Conservation (phyloP, 2,888 invertebrate species). For the Hololepta plana region DNA sequence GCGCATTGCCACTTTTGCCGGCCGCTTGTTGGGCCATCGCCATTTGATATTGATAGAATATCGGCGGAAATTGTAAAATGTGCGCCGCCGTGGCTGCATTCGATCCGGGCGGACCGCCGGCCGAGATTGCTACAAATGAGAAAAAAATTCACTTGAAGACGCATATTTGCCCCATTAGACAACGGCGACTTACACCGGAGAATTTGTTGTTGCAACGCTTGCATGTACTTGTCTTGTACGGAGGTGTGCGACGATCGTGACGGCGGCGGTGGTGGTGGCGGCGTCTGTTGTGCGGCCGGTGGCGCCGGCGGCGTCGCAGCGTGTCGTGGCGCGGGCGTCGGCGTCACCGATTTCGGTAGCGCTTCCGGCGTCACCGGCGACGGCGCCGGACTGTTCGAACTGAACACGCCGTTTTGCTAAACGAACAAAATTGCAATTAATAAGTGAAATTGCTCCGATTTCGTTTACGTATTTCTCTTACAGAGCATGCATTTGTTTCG, state of each 20-base stretch:
- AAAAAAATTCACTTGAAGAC: slow-evolving; percentile 2
- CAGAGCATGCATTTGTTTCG: too few species aligned
- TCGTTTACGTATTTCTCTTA: too few species aligned
- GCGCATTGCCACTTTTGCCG: slow-evolving; percentile 28
- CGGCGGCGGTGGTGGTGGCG: slow-evolving; percentile 20
- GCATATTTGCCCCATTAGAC: too few species aligned
- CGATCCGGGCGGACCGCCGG: slow-evolving; percentile 45
- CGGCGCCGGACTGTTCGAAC: slow-evolving; percentile 30
- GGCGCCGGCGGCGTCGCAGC: slow-evolving; percentile 34
- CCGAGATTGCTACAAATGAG: slow-evolving; percentile 29
- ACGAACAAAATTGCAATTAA: slow-evolving; percentile 7
- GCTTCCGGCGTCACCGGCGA: slow-evolving; percentile 35
- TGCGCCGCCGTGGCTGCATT: slow-evolving; percentile 66
- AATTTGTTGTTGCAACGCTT: slow-evolving; percentile 69
- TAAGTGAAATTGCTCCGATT: too few species aligned
- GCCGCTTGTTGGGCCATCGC: slow-evolving; percentile 60
- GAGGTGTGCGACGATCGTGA: slow-evolving; percentile 17
- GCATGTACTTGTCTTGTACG: slow-evolving; percentile 39
- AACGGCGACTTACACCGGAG: slow-evolving; percentile 51
- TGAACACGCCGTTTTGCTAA: slow-evolving; percentile 24
- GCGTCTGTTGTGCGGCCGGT: slow-evolving; percentile 29
- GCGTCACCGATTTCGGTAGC: slow-evolving; percentile 33
- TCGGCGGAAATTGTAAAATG: slow-evolving; percentile 69
- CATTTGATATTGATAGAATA: slow-evolving; percentile 77
- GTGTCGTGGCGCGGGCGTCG: slow-evolving; percentile 27